Evolutionary conservation across 2,113 vertebrate species (phyloP).

Genomic region (Sporophila hypoxantha): DNA sequence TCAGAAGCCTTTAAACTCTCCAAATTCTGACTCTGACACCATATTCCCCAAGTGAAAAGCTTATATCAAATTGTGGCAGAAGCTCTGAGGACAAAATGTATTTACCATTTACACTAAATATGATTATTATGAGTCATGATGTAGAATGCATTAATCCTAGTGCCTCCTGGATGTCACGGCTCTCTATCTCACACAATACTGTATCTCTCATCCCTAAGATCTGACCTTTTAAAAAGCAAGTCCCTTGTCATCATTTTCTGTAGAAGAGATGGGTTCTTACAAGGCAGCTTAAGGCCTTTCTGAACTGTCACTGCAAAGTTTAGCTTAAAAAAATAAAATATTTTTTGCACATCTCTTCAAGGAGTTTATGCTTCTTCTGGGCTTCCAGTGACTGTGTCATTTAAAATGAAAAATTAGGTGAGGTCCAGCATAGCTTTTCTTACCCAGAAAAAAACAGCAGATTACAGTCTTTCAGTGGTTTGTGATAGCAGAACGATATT

Average conservation of each 20-base stretch:
- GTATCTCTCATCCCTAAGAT: neutral
- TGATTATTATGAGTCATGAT: neutral
- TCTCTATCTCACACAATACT: neutral
- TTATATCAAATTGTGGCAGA: neutral
- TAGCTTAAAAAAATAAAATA: slow-evolving; percentile 15
- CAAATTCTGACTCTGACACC: neutral
- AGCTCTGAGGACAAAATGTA: neutral
- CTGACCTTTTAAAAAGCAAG: slow-evolving; percentile 5
- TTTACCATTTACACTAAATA: neutral
- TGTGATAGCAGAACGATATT: neutral
- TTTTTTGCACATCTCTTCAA: slow-evolving; percentile 15
- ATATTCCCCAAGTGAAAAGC: neutral
- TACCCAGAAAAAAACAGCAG: neutral
- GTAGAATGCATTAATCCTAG: neutral
- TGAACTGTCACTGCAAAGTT: slow-evolving; percentile 10
- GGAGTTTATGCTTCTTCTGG: neutral
- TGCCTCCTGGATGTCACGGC: neutral
- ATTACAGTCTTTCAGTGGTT: neutral
- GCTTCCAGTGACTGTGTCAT: neutral
- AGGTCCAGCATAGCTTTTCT: neutral
- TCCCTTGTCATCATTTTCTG: slow-evolving; percentile 24
- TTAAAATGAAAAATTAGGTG: slow-evolving; percentile 23
- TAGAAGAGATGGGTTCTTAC: neutral
- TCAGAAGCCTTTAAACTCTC: neutral
- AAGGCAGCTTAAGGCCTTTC: slow-evolving; percentile 16